Evolutionary conservation across 2,888 invertebrate genomes (phyloP).

Genomic region (Neoitamus cyanurus): DNA sequence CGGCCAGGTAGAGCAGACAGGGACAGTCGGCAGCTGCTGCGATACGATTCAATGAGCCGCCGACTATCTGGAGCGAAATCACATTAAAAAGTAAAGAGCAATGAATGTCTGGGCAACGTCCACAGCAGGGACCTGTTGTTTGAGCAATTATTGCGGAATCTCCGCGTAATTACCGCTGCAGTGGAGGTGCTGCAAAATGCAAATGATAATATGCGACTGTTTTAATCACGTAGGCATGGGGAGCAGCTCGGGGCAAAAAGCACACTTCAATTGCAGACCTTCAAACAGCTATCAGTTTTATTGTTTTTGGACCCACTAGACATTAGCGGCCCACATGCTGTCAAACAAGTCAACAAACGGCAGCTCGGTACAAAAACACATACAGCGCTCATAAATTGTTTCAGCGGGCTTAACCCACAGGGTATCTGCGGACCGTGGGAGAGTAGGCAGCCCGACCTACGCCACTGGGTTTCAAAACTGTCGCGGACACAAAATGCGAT

Average conservation of each 20-base stretch:
- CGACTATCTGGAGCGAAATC: constrained; percentile 4
- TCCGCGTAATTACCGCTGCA: background rate
- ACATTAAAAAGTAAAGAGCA: background rate
- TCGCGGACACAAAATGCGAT: background rate
- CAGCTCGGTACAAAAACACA: background rate
- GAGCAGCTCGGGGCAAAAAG: background rate
- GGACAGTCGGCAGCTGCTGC: too few species aligned
- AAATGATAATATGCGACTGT: background rate
- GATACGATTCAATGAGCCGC: background rate
- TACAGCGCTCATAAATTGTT: constrained; percentile 20
- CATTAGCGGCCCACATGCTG: background rate
- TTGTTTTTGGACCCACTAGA: constrained; percentile 12
- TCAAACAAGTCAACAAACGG: constrained; percentile 23
- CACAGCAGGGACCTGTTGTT: background rate
- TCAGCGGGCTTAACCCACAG: constrained; percentile 9
- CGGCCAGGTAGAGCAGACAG: background rate
- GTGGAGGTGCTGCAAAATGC: background rate
- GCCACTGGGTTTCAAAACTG: constrained; percentile 23
- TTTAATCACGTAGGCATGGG: background rate
- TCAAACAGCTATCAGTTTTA: background rate
- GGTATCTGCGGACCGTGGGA: background rate
- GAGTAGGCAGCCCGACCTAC: constrained; percentile 24
- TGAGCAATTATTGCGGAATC: constrained; percentile 14
- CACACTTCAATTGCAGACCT: constrained; percentile 7
- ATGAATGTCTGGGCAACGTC: background rate